Conservation (phyloP, 2,113 vertebrate genomes). For the Macheiramphus alcinus region DNA sequence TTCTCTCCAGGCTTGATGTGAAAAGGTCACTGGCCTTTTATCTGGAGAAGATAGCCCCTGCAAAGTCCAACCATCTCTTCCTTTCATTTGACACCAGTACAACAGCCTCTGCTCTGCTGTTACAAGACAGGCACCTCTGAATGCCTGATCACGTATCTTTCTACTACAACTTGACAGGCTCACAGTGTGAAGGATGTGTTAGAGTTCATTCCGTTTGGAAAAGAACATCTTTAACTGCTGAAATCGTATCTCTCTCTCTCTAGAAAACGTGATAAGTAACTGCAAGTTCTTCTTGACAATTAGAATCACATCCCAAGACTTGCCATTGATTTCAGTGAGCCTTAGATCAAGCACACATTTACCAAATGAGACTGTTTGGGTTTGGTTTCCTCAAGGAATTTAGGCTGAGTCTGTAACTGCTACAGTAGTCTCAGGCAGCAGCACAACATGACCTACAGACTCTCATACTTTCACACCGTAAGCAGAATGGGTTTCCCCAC, state of each 20-base stretch:
- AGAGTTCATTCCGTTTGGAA: constrained; percentile 4
- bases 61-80: neutral
- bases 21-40: constrained; percentile 44
- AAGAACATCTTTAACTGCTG: neutral
- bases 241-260: neutral
- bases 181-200: constrained; percentile 1
- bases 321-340: neutral
- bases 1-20: constrained; percentile 1
- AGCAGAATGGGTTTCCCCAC: neutral
- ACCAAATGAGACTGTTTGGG: neutral
- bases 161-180: constrained; percentile 13
- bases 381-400: neutral
- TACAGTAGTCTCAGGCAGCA: neutral
- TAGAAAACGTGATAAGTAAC: neutral
- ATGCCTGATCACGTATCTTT: neutral
- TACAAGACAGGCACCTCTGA: neutral
- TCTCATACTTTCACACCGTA: neutral
- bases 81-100: constrained; percentile 8
- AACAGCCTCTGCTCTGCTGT: neutral
- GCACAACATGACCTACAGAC: neutral
- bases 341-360: neutral
- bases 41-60: constrained; percentile 19
- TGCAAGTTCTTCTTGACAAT: neutral
- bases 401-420: neutral
- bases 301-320: neutral